A percentile compares a stretch with the other conserved stretches of the same genome.
Conservation (phyloP, 2,797 vertebrate genomes). For the Kryptopterus vitreolus region DNA sequence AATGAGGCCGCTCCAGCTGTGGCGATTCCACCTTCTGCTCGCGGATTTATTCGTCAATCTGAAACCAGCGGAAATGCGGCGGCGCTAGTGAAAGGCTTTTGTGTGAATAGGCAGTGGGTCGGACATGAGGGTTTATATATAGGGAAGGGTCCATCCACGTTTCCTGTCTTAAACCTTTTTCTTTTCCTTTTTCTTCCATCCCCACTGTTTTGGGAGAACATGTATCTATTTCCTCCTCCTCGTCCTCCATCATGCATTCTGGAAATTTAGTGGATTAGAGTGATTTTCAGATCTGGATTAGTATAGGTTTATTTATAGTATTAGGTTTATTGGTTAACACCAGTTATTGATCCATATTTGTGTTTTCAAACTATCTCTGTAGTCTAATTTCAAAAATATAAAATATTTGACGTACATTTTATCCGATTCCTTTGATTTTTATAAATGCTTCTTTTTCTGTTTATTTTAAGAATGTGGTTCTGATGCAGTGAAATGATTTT, state of each 20-base stretch:
- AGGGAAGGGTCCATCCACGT: constrained; percentile 29
- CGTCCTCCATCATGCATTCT: constrained; percentile 6
- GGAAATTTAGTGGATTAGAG: neutral
- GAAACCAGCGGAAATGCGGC: constrained; percentile 14
- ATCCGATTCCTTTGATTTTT: too few species aligned
- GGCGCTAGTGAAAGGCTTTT: constrained; percentile 19
- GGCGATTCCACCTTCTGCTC: constrained; percentile 9
- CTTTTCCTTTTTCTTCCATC: constrained; percentile 44
- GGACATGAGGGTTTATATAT: constrained; percentile 49
- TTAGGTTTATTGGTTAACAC: too few species aligned
- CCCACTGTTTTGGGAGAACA: constrained; percentile 35
- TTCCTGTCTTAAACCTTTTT: constrained; percentile 34
- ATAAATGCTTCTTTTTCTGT: too few species aligned
- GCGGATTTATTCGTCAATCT: constrained; percentile 36
- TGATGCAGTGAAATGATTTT: too few species aligned
- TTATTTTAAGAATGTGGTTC: too few species aligned
- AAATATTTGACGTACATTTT: too few species aligned
- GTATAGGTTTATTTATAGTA: too few species aligned
- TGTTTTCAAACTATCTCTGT: too few species aligned
- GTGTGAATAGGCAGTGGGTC: constrained; percentile 36
- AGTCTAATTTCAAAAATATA: too few species aligned
- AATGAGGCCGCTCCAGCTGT: constrained; percentile 21
- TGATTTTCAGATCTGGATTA: too few species aligned
- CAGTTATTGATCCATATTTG: too few species aligned
- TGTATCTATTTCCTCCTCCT: constrained; percentile 1